Evolutionary conservation across 2,113 vertebrate genomes (phyloP).

Genomic region (Tamias sibiricus): DNA sequence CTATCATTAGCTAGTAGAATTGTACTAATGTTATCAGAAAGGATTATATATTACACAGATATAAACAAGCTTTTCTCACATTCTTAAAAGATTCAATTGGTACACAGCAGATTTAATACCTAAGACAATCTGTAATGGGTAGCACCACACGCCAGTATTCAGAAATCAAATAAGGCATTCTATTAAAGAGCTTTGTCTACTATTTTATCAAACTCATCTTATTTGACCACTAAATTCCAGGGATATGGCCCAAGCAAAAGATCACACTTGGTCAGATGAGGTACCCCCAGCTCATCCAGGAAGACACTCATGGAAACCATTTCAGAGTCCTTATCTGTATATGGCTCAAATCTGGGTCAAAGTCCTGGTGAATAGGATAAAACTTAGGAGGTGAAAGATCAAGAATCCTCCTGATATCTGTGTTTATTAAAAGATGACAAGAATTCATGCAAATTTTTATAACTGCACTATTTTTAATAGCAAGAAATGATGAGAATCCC

Average conservation of each 20-base stretch:
- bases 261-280: not conserved
- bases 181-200: not conserved
- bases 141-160: not conserved
- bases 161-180: not conserved
- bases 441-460: not conserved
- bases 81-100: not conserved
- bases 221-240: not conserved
- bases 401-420: not conserved
- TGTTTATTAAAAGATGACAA: not conserved
- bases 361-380: not conserved
- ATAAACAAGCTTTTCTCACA: not conserved
- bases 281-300: not conserved
- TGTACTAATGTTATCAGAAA: not conserved
- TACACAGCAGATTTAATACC: not conserved
- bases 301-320: not conserved
- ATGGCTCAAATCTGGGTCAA: not conserved
- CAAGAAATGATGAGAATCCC: not conserved
- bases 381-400: not conserved
- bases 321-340: not conserved
- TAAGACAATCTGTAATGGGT: not conserved
- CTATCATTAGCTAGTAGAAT: conserved; percentile 2
- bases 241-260: not conserved
- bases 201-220: not conserved
- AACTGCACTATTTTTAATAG: not conserved
- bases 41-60: not conserved